These are phyloP conservation scores for Minunthozetes semirufus DNA, from an alignment of 2,888 invertebrate species.

Conservation along the genomic window DNA sequence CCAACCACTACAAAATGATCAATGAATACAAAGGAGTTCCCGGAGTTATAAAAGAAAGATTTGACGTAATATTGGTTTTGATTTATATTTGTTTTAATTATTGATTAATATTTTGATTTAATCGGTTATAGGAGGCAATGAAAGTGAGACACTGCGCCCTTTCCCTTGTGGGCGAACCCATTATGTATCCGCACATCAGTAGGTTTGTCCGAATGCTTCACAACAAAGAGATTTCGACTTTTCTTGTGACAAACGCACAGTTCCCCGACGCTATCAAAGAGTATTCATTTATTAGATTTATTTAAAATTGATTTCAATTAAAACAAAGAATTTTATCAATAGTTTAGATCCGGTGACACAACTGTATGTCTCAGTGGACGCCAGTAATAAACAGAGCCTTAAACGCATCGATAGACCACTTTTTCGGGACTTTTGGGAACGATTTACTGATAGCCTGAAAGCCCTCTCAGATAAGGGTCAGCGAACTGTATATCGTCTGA, in stretches of 20 bases:
- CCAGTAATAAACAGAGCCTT: slow-evolving; percentile 54
- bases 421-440: slow-evolving; percentile 56
- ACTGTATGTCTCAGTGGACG: slow-evolving; percentile 57
- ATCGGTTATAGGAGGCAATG: slow-evolving; percentile 49
- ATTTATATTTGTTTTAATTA: not conserved
- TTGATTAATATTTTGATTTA: not conserved
- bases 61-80: slow-evolving; percentile 43
- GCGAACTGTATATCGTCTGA: slow-evolving; percentile 56
- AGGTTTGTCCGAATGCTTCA: slow-evolving; percentile 53
- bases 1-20: slow-evolving; percentile 54
- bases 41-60: slow-evolving; percentile 53
- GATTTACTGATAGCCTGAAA: slow-evolving; percentile 53
- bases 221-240: slow-evolving; percentile 53
- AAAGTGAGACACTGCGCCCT: slow-evolving; percentile 55
- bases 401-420: slow-evolving; percentile 57
- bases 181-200: slow-evolving; percentile 59
- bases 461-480: slow-evolving; percentile 54
- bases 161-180: slow-evolving; percentile 57
- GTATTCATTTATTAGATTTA: slow-evolving; percentile 15
- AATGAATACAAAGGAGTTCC: slow-evolving; percentile 55
- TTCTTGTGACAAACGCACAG: slow-evolving; percentile 58
- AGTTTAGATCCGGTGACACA: slow-evolving; percentile 54
- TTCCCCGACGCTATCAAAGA: slow-evolving; percentile 56
- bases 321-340: not conserved
- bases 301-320: no score